phyloP scores from a whole-genome alignment of 2,797 vertebrate species.

The Muscicapa comitata region DNA sequence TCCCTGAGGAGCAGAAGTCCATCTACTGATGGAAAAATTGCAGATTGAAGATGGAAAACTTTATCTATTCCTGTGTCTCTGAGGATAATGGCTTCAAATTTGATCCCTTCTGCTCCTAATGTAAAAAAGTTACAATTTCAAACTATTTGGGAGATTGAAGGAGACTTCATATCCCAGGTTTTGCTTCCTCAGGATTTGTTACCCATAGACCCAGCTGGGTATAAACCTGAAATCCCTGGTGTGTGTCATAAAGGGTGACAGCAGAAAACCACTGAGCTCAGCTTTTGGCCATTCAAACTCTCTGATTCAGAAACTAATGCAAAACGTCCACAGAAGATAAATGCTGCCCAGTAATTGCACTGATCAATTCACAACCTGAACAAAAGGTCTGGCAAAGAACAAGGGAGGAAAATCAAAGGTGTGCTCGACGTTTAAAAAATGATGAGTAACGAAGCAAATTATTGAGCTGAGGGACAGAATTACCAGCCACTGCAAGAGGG shows the following conservation, averaged over 20 bases:
- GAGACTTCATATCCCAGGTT: not conserved
- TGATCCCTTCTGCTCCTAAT: not conserved
- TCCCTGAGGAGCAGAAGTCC: not conserved
- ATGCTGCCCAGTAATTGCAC: not conserved
- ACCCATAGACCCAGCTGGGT: not conserved
- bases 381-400: slow-evolving; percentile 23
- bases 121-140: not conserved
- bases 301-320: not conserved
- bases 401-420: not conserved
- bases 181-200: not conserved
- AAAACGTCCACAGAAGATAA: not conserved
- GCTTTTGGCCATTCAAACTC: not conserved
- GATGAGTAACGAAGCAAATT: not conserved
- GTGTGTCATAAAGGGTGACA: not conserved
- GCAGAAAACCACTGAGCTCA: not conserved
- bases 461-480: slow-evolving; percentile 35
- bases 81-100: not conserved
- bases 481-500: not conserved
- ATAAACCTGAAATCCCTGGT: not conserved
- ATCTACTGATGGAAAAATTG: not conserved
- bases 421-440: not conserved
- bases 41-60: not conserved
- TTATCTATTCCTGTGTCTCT: not conserved
- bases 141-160: not conserved
- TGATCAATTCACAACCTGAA: slow-evolving; percentile 7